Evolutionary conservation across 2,888 invertebrate species (phyloP), one percentile per base, ranked within the genome.

Genomic region (Aphrophora alni): DNA sequence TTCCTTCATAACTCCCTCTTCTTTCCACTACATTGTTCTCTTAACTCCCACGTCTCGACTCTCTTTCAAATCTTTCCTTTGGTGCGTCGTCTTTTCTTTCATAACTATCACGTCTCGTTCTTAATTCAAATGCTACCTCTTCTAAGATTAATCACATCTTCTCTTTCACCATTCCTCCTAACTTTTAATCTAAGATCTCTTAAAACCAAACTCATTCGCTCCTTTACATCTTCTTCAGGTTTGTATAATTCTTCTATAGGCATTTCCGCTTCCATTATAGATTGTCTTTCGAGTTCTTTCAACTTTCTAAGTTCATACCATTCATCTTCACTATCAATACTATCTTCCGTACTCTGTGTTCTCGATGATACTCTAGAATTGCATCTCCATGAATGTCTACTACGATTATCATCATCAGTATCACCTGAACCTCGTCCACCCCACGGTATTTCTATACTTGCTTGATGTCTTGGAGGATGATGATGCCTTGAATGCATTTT

Each of bases 271-370:
- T 94, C 94, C 80, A 93, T 85, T 84, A 93, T 92, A 1, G 93
- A 92, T 83, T 93, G 94, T 83, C 94, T 91, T 88, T 97, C 97
- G 88, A 97, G 91, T 88, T 96, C 95, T 88, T 97, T 96, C 44
- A 97, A 88, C 88, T 97, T 96, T 79, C 95, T 90, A 80, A 97
- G 88, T 87, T 97, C 97, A 86, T 96, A 97, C 94, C 97, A 97
- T 87, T 97, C 97, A 87, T 97, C 97, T 88, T 97, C 97, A 28
- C 95, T 96, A 87, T 97, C 97, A 80, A 97, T 97, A 86, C 96
- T 96, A 85, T 97, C 97, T 89, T 97, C 97, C 0, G 97, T 97
- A 86, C 96, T 96, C 89, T 97, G 97, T 76, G 97, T 91, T 84
- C 97, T 90, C 0, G 96, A 96, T 0, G 96, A 96, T 0, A 95